Evolutionary conservation across 1,140 invertebrate genomes (phyloP).

Genomic region (Nylanderia fulva): DNA sequence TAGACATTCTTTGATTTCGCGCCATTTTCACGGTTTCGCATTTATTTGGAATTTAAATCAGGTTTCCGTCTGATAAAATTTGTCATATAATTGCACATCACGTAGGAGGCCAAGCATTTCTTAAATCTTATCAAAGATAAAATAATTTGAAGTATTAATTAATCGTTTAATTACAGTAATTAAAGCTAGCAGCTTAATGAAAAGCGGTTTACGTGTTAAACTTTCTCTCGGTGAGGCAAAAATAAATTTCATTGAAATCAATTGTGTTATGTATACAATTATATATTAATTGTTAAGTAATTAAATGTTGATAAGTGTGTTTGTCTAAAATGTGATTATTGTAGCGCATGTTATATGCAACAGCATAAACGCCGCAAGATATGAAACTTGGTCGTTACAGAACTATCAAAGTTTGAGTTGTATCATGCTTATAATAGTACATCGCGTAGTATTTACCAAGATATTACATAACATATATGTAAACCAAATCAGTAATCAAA

Average conservation of each 20-base stretch:
- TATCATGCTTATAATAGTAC: neutral
- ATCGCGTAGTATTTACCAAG: neutral
- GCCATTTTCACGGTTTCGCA: conserved; percentile 26
- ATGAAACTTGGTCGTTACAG: conserved; percentile 32
- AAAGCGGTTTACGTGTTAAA: conserved; percentile 3
- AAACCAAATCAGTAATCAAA: conserved; percentile 31
- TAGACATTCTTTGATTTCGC: conserved; percentile 25
- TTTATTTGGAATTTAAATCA: conserved; percentile 43
- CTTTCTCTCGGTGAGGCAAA: neutral
- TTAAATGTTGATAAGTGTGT: neutral
- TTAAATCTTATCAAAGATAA: neutral
- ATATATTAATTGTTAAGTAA: neutral
- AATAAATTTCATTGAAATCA: conserved; percentile 21
- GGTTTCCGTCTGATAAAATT: conserved; percentile 26
- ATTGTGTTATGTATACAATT: neutral
- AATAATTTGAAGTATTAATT: neutral
- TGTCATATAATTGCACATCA: conserved; percentile 25
- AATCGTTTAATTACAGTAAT: neutral
- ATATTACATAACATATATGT: neutral
- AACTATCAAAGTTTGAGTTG: conserved; percentile 18
- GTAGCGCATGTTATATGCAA: neutral
- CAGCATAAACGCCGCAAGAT: neutral
- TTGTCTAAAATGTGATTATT: neutral
- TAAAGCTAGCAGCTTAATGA: neutral
- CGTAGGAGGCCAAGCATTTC: neutral